A percentile compares a stretch with the other conserved stretches of the same genome.
These are phyloP conservation scores for Hydrophis major DNA, from an alignment of 2,797 vertebrate species.

Conservation along the genomic window DNA sequence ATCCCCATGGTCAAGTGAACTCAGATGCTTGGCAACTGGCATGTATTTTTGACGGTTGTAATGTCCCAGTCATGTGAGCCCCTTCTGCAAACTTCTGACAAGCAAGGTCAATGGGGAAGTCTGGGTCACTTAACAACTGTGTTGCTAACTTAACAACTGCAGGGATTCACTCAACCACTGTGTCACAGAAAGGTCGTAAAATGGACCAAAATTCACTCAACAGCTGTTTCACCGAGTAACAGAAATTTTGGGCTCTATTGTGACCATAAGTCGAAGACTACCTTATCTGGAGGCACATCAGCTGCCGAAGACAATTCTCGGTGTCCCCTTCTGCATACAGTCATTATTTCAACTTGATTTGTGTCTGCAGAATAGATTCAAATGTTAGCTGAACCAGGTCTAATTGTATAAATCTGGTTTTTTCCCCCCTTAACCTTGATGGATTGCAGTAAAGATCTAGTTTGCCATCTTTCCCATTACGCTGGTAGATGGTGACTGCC, in stretches of 20 bases:
- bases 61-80: too few species aligned
- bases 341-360: not conserved
- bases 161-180: not conserved
- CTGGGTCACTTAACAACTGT: not conserved
- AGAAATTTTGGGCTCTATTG: not conserved
- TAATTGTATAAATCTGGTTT: not conserved
- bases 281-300: not conserved
- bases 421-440: conserved; percentile 17
- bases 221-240: not conserved
- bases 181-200: not conserved
- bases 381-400: not conserved
- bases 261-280: not conserved
- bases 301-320: not conserved
- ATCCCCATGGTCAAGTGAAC: too few species aligned
- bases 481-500: conserved; percentile 16
- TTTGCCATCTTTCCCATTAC: conserved; percentile 47
- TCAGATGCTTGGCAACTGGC: too few species aligned
- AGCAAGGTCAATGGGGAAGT: not conserved
- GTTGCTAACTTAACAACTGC: not conserved
- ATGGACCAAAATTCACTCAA: not conserved
- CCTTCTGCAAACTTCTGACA: too few species aligned
- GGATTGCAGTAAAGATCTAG: conserved; percentile 31
- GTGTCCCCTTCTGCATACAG: not conserved
- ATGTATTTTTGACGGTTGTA: too few species aligned
- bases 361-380: not conserved